phyloP scores from a whole-genome alignment of 2,888 invertebrate species.

The Aricia artaxerxes region DNA sequence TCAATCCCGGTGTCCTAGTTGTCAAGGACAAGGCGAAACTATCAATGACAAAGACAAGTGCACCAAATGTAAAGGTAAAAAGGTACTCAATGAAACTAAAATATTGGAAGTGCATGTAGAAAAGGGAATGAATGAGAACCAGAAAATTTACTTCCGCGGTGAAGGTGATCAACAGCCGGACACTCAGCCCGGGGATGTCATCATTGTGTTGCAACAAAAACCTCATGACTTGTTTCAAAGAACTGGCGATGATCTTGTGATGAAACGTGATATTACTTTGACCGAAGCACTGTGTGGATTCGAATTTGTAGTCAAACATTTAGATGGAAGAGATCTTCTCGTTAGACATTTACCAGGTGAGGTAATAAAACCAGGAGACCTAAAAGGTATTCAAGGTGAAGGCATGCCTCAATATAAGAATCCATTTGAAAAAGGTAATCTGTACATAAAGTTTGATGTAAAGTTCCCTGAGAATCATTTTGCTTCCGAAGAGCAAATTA shows the following conservation, averaged over 20 bases:
- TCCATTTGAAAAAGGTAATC: conserved; percentile 92
- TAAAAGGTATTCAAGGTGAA: conserved; percentile 89
- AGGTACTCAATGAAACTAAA: conserved; percentile 90
- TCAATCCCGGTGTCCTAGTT: conserved; percentile 82
- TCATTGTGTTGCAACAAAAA: conserved; percentile 91
- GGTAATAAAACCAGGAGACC: conserved; percentile 90
- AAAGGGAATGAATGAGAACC: conserved; percentile 92
- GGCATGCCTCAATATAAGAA: conserved; percentile 95
- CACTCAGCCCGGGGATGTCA: conserved; percentile 92
- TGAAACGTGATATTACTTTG: conserved; percentile 87
- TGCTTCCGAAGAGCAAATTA: conserved; percentile 82
- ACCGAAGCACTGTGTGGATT: conserved; percentile 96
- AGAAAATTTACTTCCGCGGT: conserved; percentile 91
- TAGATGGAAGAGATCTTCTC: conserved; percentile 92
- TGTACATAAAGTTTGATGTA: conserved; percentile 92
- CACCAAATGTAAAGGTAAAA: conserved; percentile 89
- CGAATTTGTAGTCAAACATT: conserved; percentile 89
- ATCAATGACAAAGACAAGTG: conserved; percentile 92
- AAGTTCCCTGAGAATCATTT: conserved; percentile 92
- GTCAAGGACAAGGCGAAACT: conserved; percentile 85
- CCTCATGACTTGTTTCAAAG: conserved; percentile 90
- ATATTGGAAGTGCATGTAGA: conserved; percentile 93
- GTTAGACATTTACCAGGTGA: conserved; percentile 89
- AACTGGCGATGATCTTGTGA: conserved; percentile 86
- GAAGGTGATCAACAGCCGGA: conserved; percentile 96